Conservation (phyloP, 2,888 invertebrate genomes). For the Apantesis nais region DNA sequence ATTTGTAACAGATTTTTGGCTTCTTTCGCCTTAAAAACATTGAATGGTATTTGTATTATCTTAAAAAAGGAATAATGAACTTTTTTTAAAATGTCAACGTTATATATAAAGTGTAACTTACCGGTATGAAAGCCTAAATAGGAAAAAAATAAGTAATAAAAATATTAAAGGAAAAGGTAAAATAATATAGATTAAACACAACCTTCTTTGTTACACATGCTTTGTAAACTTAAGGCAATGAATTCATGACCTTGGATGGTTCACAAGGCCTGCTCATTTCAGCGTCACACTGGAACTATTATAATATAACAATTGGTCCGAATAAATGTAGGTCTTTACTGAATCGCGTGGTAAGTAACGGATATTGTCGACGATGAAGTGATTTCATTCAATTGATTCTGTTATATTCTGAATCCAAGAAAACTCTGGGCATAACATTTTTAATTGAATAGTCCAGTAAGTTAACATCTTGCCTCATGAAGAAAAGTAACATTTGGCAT, state of each 20-base stretch:
- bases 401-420: background rate
- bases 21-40: background rate
- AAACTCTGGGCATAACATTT: background rate
- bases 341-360: background rate
- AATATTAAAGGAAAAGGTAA: constrained; percentile 3
- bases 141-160: constrained; percentile 4
- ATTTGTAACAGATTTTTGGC: background rate
- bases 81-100: background rate
- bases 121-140: background rate
- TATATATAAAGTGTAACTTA: constrained; percentile 5
- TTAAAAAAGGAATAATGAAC: background rate
- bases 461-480: background rate
- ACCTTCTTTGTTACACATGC: background rate
- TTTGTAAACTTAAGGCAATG: background rate
- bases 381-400: background rate
- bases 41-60: constrained; percentile 1
- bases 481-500: no score
- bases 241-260: background rate
- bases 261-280: background rate
- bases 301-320: background rate
- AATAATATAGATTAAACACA: constrained; percentile 1
- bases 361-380: background rate
- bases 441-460: no score
- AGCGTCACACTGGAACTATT: background rate
- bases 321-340: background rate